Evolutionary conservation across 2,113 vertebrate species (phyloP).

Genomic region (Apodemus speciosus): DNA sequence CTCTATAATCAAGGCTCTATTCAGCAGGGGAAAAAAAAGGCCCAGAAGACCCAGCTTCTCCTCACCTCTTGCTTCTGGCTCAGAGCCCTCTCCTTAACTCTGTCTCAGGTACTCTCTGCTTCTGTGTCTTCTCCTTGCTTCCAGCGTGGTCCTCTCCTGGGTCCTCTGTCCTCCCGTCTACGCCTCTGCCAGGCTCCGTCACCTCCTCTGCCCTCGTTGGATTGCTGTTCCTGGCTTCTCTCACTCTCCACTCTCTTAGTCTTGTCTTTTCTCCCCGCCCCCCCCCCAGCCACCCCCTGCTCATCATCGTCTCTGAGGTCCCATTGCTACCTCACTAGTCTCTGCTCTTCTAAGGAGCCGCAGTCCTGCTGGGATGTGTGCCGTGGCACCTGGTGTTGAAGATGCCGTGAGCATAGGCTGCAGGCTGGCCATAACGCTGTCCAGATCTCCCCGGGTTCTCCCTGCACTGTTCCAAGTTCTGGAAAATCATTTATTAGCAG

Average conservation of each 20-base stretch:
- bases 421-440: neutral
- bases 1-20: slow-evolving; percentile 79
- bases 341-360: neutral
- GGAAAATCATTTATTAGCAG: neutral
- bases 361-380: neutral
- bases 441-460: neutral
- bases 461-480: neutral
- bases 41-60: slow-evolving; percentile 81
- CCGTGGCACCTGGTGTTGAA: neutral
- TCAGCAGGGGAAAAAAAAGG: slow-evolving; percentile 81
- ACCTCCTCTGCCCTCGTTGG: neutral
- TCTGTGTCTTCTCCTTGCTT: slow-evolving; percentile 67
- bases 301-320: slow-evolving; percentile 44
- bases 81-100: slow-evolving; percentile 80
- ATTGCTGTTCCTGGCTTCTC: slow-evolving; percentile 40
- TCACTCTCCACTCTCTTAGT: slow-evolving; percentile 20
- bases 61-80: slow-evolving; percentile 82
- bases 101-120: slow-evolving; percentile 78
- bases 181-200: slow-evolving; percentile 36
- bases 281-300: neutral
- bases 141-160: slow-evolving; percentile 25
- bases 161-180: slow-evolving; percentile 10
- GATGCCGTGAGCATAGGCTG: neutral
- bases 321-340: neutral
- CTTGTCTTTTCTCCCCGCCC: neutral